Evolutionary conservation across 2,797 vertebrate species (phyloP).

Genomic region (Poeciliopsis presidionis): DNA sequence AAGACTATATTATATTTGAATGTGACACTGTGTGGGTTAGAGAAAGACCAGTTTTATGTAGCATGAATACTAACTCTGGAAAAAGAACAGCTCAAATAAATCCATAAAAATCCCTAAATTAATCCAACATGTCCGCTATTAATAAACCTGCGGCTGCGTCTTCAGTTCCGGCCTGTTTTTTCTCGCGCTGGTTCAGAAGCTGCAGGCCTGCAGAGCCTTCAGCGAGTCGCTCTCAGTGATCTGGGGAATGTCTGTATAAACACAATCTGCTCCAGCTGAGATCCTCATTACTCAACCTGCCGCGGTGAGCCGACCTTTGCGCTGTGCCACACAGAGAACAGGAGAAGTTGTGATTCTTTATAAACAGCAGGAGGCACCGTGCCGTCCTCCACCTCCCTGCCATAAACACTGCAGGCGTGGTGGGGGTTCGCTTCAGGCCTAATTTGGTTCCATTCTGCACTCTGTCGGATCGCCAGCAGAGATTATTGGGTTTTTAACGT

Average conservation of each 20-base stretch:
- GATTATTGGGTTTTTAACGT: conserved; percentile 9
- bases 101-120: background rate
- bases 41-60: background rate
- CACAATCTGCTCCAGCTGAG: conserved; percentile 61
- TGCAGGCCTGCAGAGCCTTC: background rate
- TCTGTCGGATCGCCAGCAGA: conserved; percentile 25
- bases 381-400: conserved; percentile 40
- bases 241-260: conserved; percentile 66
- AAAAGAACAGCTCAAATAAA: background rate
- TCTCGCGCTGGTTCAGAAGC: background rate
- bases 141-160: background rate
- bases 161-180: background rate
- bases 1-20: background rate
- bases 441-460: conserved; percentile 56
- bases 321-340: conserved; percentile 48
- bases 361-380: conserved; percentile 51
- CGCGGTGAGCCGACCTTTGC: conserved; percentile 26
- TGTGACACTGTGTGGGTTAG: background rate
- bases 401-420: conserved; percentile 48
- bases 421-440: conserved; percentile 44
- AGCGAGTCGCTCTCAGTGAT: conserved; percentile 35
- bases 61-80: background rate
- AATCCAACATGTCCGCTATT: background rate
- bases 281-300: conserved; percentile 62
- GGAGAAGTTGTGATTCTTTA: conserved; percentile 47